These are phyloP conservation scores for Dendrolimus houi DNA, from an alignment of 2,888 invertebrate genomes.

Conservation along the genomic window DNA sequence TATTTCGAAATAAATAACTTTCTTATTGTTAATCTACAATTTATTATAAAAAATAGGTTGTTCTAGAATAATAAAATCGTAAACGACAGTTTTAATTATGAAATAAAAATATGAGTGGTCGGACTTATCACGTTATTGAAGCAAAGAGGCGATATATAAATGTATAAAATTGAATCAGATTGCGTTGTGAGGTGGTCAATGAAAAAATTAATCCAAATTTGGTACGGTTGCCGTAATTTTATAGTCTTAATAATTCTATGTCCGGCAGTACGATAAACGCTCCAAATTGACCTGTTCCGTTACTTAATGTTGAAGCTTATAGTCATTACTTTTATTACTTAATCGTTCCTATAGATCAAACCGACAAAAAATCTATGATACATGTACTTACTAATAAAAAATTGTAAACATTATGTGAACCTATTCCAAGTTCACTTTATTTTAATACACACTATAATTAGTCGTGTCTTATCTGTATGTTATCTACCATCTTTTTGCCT, in stretches of 20 bases:
- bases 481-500: not conserved
- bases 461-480: not conserved
- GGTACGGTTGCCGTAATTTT: conserved; percentile 14
- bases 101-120: too few species aligned
- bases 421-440: conserved; percentile 13
- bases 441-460: not conserved
- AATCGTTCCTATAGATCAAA: conserved; percentile 48
- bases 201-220: conserved; percentile 4
- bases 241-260: conserved; percentile 14
- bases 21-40: too few species aligned
- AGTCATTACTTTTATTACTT: conserved; percentile 61
- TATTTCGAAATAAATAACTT: too few species aligned
- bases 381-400: conserved; percentile 16
- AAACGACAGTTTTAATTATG: too few species aligned
- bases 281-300: conserved; percentile 53
- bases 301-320: conserved; percentile 39
- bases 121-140: too few species aligned
- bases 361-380: conserved; percentile 26
- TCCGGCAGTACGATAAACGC: conserved; percentile 19
- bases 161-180: too few species aligned
- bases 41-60: too few species aligned
- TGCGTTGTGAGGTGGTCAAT: not conserved
- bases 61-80: too few species aligned
- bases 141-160: too few species aligned
- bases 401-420: conserved; percentile 16